Evolutionary conservation across 2,888 invertebrate species (phyloP).

Genomic region (Mesochorus sp.): DNA sequence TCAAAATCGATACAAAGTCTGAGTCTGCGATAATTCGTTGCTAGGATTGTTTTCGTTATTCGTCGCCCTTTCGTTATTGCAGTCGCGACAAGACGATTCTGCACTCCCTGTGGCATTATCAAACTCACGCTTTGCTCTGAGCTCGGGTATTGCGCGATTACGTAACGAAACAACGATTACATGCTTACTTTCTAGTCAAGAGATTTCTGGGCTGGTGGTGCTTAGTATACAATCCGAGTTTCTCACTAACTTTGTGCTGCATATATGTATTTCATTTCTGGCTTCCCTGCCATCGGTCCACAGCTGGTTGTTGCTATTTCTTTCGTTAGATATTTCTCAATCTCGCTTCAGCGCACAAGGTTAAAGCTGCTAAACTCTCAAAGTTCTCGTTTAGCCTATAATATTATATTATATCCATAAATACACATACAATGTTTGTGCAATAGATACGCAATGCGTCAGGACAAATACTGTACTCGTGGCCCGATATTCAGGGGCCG

Average conservation of each 20-base stretch:
- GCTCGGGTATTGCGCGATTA: slow-evolving; percentile 55
- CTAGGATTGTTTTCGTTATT: slow-evolving; percentile 1
- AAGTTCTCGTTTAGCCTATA: neutral
- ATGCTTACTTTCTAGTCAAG: slow-evolving; percentile 72
- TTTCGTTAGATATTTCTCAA: slow-evolving; percentile 29
- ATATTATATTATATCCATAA: neutral
- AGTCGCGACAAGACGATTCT: slow-evolving; percentile 32
- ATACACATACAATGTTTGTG: neutral
- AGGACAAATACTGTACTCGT: slow-evolving; percentile 62
- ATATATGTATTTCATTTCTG: slow-evolving; percentile 10
- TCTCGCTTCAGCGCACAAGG: slow-evolving; percentile 60
- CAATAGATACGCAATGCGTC: slow-evolving; percentile 13
- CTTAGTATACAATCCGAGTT: neutral
- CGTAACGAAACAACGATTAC: slow-evolving; percentile 69
- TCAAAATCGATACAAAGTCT: no score
- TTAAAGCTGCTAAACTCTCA: slow-evolving; percentile 48
- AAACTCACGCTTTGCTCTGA: slow-evolving; percentile 39
- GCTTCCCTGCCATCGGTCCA: neutral
- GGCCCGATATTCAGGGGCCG: slow-evolving; percentile 58
- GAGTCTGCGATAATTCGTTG: slow-evolving; percentile 4
- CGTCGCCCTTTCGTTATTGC: slow-evolving; percentile 32
- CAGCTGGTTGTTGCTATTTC: slow-evolving; percentile 27
- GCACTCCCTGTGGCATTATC: slow-evolving; percentile 41
- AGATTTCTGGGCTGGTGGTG: slow-evolving; percentile 39
- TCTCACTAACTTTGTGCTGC: neutral